Conservation (phyloP, 2,113 vertebrate genomes). For the Lamprologus ornatipinnis region DNA sequence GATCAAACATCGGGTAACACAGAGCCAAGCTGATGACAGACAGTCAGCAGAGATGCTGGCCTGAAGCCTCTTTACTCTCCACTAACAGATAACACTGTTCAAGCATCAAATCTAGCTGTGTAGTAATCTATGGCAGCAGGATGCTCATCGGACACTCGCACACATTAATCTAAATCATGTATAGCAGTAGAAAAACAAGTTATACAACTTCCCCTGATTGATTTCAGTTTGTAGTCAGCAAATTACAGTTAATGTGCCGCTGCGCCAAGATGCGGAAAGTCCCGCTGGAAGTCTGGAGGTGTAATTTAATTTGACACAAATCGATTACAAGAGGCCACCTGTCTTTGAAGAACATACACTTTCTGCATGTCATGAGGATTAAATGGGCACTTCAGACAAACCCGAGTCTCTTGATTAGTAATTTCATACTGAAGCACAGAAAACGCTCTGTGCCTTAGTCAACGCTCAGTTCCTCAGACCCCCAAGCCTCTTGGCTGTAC, state of each 20-base stretch:
- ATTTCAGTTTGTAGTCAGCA: slow-evolving; percentile 28
- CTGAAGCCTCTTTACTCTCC: slow-evolving; percentile 8
- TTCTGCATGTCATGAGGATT: slow-evolving; percentile 36
- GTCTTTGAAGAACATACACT: slow-evolving; percentile 23
- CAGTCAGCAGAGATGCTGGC: slow-evolving; percentile 36
- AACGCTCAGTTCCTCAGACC: background rate
- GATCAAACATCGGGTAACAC: slow-evolving; percentile 43
- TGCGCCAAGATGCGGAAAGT: slow-evolving; percentile 29
- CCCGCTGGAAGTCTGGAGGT: slow-evolving; percentile 19
- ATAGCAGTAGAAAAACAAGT: slow-evolving; percentile 14
- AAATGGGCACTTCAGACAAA: slow-evolving; percentile 53
- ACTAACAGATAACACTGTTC: slow-evolving; percentile 12
- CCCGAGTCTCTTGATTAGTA: slow-evolving; percentile 36
- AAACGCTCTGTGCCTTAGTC: slow-evolving; percentile 4
- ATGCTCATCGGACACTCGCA: background rate
- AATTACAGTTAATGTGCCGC: slow-evolving; percentile 46
- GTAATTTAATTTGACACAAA: slow-evolving; percentile 49
- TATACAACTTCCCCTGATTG: background rate
- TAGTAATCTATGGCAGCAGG: background rate
- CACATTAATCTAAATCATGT: background rate
- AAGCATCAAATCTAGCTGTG: background rate
- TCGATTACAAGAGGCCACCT: slow-evolving; percentile 42
- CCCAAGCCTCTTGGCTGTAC: slow-evolving; percentile 35
- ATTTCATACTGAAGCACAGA: slow-evolving; percentile 35
- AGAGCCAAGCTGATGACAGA: slow-evolving; percentile 56